Evolutionary conservation across 1,140 invertebrate genomes (phyloP).

Genomic region (Formica selysi): DNA sequence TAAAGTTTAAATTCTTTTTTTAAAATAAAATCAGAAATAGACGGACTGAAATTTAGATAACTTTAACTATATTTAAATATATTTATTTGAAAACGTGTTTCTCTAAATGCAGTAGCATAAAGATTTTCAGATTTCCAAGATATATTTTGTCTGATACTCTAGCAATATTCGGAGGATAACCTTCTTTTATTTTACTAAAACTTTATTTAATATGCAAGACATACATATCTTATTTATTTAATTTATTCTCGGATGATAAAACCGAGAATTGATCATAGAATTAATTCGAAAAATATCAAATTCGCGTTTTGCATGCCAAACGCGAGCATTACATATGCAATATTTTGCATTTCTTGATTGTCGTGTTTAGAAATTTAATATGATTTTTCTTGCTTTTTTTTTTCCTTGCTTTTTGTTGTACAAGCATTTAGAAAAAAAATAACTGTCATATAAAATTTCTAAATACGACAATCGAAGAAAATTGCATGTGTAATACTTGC

Average conservation of each 20-base stretch:
- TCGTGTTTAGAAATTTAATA: too few relatives aligned
- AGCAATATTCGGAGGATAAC: too few relatives aligned
- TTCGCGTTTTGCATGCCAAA: neutral
- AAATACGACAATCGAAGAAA: slow-evolving; percentile 7
- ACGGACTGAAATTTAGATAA: neutral
- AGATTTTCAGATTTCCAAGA: too few relatives aligned
- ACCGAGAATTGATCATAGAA: neutral
- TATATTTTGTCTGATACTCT: too few relatives aligned
- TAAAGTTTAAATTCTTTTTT: neutral
- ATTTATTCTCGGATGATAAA: neutral
- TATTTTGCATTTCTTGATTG: too few relatives aligned
- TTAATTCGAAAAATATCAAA: slow-evolving; percentile 8
- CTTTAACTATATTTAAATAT: neutral
- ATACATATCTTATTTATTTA: neutral
- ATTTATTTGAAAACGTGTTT: too few relatives aligned
- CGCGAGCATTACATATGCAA: too few relatives aligned
- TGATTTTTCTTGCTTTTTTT: too few relatives aligned
- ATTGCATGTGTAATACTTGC: neutral
- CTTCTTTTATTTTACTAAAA: too few relatives aligned
- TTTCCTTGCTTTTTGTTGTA: too few relatives aligned
- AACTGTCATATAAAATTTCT: neutral
- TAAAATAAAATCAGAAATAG: neutral
- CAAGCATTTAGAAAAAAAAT: too few relatives aligned
- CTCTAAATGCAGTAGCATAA: too few relatives aligned
- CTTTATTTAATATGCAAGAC: neutral